Evolutionary conservation across 2,888 invertebrate species (phyloP).

Genomic region (Esperia sulphurella): DNA sequence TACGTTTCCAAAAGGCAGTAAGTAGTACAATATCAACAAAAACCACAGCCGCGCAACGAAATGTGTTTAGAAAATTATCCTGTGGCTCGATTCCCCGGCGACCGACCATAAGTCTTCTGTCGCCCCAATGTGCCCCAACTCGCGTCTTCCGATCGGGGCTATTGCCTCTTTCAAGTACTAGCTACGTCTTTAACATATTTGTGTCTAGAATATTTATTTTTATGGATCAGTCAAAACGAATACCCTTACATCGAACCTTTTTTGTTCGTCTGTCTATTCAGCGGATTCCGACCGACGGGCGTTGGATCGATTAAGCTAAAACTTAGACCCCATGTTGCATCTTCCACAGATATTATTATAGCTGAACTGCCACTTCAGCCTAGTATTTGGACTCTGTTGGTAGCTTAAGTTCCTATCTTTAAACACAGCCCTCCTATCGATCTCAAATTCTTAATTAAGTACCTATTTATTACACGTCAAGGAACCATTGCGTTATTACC

Average conservation of each 20-base stretch:
- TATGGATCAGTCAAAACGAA: too few relatives aligned
- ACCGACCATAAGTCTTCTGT: constrained; percentile 4
- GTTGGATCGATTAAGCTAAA: too few relatives aligned
- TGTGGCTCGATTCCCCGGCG: not conserved
- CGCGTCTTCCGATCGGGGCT: not conserved
- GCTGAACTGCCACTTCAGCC: too few relatives aligned
- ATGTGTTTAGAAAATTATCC: constrained; percentile 1
- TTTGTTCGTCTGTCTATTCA: too few relatives aligned
- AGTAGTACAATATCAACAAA: not conserved
- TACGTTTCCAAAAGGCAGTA: not conserved
- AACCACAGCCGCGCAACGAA: not conserved
- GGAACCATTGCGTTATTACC: not conserved
- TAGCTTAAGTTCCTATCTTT: not conserved
- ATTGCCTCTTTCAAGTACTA: not conserved
- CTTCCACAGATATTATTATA: too few relatives aligned
- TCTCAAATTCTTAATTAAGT: not conserved
- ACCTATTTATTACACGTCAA: not conserved
- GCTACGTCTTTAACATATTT: not conserved
- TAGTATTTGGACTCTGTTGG: too few relatives aligned
- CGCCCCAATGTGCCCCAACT: not conserved
- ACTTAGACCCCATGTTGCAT: too few relatives aligned
- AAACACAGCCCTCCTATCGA: not conserved
- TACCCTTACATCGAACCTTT: too few relatives aligned
- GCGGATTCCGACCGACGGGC: too few relatives aligned
- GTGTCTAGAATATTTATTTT: not conserved